Percentiles rank a stretch among this genome's conserved stretches.
These are phyloP conservation scores for Lagopus leucura DNA, from an alignment of 2,113 vertebrate species.

Conservation along the genomic window DNA sequence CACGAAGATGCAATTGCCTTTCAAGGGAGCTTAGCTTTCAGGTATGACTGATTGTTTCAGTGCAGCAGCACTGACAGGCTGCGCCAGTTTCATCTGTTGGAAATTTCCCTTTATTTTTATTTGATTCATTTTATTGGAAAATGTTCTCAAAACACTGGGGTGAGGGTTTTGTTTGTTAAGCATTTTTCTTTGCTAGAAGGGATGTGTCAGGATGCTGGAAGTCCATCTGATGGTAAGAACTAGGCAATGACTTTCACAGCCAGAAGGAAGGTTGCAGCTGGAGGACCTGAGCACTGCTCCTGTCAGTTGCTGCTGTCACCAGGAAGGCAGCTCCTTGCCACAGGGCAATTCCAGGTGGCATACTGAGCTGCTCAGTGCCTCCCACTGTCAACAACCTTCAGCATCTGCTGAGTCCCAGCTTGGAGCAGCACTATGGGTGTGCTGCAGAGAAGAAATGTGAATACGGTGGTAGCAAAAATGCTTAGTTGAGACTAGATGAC, in stretches of 20 bases:
- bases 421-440: neutral
- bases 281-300: neutral
- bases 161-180: neutral
- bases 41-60: constrained; percentile 66
- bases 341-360: neutral
- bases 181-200: neutral
- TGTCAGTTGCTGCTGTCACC: neutral
- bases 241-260: constrained; percentile 46
- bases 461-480: neutral
- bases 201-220: neutral
- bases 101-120: constrained; percentile 43
- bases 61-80: constrained; percentile 28
- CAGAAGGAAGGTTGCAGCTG: neutral
- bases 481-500: too few species aligned
- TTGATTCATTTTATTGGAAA: constrained; percentile 22
- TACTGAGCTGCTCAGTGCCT: neutral
- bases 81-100: constrained; percentile 9
- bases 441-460: neutral
- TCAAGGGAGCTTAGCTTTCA: constrained; percentile 49
- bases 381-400: rapidly evolving
- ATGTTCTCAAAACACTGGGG: neutral
- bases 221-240: neutral
- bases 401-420: neutral
- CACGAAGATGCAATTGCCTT: constrained; percentile 23
- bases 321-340: rapidly evolving